Evolutionary conservation across 2,888 invertebrate genomes (phyloP).

Genomic region (Leucophora obtusa): DNA sequence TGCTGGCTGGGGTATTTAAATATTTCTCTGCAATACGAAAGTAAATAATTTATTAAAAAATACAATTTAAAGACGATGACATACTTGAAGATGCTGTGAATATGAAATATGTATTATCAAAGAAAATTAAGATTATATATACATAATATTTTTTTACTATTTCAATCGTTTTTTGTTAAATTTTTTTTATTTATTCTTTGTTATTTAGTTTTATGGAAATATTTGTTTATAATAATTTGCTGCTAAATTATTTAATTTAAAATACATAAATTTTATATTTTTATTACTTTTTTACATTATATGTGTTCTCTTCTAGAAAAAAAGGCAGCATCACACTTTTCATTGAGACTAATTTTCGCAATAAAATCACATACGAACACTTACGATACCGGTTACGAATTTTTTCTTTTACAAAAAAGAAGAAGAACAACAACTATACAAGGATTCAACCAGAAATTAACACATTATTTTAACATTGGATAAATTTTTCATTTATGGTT

Average conservation of each 20-base stretch:
- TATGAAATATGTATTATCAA: no score
- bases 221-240: conserved; percentile 66
- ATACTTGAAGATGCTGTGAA: no score
- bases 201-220: conserved; percentile 67
- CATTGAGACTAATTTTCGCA: not conserved
- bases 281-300: conserved; percentile 36
- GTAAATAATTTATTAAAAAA: no score
- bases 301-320: conserved; percentile 5
- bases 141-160: no score
- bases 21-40: no score
- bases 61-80: no score
- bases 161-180: no score
- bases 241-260: conserved; percentile 66
- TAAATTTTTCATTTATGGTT: not conserved
- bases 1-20: no score
- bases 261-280: conserved; percentile 39
- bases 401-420: conserved; percentile 7
- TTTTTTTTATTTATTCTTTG: conserved; percentile 17
- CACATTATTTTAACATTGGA: not conserved
- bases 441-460: not conserved
- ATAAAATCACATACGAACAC: conserved; percentile 62
- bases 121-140: no score
- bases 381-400: conserved; percentile 41
- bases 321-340: not conserved
- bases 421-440: not conserved